These are phyloP conservation scores for Leucophora obtusa DNA, from an alignment of 2,888 invertebrate species.

Conservation along the genomic window DNA sequence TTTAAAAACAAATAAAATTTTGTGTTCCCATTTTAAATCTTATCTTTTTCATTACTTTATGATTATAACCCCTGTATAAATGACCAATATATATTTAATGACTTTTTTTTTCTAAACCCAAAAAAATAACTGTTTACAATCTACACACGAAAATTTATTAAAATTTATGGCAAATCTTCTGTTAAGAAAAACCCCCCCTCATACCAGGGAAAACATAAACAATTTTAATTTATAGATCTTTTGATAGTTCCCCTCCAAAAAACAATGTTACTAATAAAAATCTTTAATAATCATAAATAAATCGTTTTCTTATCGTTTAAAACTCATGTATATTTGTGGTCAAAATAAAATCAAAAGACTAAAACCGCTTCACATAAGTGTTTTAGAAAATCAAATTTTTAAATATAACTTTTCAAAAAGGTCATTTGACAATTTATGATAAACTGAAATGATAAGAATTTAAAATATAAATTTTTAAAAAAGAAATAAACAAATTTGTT, in stretches of 20 bases:
- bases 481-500: slow-evolving; percentile 30
- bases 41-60: background rate
- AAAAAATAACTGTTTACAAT: background rate
- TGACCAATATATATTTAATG: background rate
- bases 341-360: slow-evolving; percentile 42
- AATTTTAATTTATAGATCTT: background rate
- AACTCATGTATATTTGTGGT: slow-evolving; percentile 24
- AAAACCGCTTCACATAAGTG: slow-evolving; percentile 11
- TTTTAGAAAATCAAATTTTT: background rate
- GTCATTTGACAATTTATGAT: slow-evolving; percentile 24
- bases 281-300: slow-evolving; percentile 37
- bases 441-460: background rate
- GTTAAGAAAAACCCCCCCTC: background rate
- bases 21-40: too few relatives aligned
- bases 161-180: background rate
- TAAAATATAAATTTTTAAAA: slow-evolving; percentile 11
- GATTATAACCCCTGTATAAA: background rate
- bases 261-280: slow-evolving; percentile 13
- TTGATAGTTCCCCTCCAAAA: background rate
- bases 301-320: slow-evolving; percentile 33
- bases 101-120: background rate
- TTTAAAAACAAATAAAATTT: too few relatives aligned
- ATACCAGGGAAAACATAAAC: background rate
- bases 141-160: slow-evolving; percentile 2
- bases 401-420: slow-evolving; percentile 15